Conservation (phyloP, 2,888 invertebrate genomes). For the Opisthograptis luteolata region DNA sequence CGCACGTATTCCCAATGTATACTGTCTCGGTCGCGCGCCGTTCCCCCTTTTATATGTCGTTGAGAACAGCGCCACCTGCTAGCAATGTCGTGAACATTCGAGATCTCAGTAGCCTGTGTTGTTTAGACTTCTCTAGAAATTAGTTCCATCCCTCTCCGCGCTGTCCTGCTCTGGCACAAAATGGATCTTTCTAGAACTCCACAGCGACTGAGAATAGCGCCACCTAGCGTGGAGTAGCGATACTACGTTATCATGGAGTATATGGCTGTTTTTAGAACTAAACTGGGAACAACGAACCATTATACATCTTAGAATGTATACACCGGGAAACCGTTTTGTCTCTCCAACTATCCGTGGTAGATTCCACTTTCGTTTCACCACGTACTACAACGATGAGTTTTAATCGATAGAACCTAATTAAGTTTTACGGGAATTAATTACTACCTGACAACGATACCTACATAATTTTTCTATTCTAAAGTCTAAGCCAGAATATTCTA, state of each 20-base stretch:
- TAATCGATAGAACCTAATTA: too few relatives aligned
- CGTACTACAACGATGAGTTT: too few relatives aligned
- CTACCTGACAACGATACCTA: too few relatives aligned
- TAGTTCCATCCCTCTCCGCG: constrained; percentile 44
- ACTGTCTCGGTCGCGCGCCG: constrained; percentile 36
- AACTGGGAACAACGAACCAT: too few relatives aligned
- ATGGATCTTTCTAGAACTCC: not conserved
- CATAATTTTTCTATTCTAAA: too few relatives aligned
- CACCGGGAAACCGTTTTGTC: too few relatives aligned
- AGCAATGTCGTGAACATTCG: constrained; percentile 22
- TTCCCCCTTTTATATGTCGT: constrained; percentile 46
- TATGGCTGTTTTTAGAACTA: too few relatives aligned
- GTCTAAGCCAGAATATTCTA: too few relatives aligned
- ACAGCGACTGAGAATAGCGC: constrained; percentile 33
- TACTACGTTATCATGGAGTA: not conserved
- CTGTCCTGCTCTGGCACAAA: not conserved
- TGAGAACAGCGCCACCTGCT: constrained; percentile 47
- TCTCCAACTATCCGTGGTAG: too few relatives aligned
- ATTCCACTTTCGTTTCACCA: too few relatives aligned
- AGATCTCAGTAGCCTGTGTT: not conserved
- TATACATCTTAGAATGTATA: too few relatives aligned
- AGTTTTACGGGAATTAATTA: too few relatives aligned
- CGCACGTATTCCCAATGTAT: constrained; percentile 23
- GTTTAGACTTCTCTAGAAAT: constrained; percentile 10
- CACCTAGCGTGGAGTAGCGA: constrained; percentile 55